Conservation (phyloP, 2,797 vertebrate species). For the Cuculus canorus region DNA sequence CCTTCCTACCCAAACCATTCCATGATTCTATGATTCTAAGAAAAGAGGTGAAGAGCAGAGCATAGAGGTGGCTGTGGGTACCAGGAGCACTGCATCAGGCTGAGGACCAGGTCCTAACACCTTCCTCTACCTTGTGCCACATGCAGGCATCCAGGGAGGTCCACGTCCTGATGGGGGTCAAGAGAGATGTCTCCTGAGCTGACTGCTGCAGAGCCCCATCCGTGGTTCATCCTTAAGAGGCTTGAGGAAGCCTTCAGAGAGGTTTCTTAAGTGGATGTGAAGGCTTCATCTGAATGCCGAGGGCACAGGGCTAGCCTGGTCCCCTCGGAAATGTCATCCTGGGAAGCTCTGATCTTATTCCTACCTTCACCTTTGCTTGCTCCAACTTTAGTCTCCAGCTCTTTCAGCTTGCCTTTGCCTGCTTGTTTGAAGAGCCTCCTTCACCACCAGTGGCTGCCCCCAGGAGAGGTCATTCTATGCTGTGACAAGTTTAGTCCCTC, state of each 20-base stretch:
- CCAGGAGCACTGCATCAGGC: not conserved
- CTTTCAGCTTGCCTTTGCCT: not conserved
- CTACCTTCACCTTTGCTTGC: not conserved
- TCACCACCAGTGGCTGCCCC: fast-evolving
- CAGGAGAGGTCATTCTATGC: not conserved
- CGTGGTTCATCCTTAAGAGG: not conserved
- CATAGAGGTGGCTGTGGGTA: fast-evolving
- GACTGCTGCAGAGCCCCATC: not conserved
- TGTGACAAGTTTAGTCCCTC: not conserved
- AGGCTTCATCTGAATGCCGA: not conserved
- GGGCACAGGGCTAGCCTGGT: fast-evolving
- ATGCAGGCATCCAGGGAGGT: not conserved
- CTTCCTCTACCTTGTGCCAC: not conserved
- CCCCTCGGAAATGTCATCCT: fast-evolving
- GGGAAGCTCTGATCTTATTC: not conserved
- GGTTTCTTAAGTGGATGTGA: not conserved
- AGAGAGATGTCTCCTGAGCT: not conserved
- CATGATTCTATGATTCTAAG: no score
- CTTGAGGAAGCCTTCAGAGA: not conserved
- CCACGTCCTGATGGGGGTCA: not conserved
- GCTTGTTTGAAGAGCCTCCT: not conserved
- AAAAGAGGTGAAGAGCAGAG: no score
- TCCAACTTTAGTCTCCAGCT: not conserved
- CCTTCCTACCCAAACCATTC: no score
- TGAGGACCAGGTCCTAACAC: not conserved